These are phyloP conservation scores for Pseudocheirus occidentalis DNA, from an alignment of 2,797 vertebrate genomes.

Conservation along the genomic window DNA sequence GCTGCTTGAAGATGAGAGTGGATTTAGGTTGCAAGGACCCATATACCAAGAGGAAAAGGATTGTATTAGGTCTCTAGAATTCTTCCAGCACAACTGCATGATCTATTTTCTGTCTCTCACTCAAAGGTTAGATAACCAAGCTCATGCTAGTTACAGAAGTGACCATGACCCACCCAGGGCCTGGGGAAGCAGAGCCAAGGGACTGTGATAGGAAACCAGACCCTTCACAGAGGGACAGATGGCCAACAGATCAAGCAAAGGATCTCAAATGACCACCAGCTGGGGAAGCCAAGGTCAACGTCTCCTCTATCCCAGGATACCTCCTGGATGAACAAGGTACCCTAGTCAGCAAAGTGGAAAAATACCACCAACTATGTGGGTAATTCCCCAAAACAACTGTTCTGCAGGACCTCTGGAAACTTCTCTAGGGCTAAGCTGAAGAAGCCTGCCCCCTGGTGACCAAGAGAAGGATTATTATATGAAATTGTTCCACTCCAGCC, in stretches of 20 bases:
- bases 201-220: not conserved
- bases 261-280: not conserved
- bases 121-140: not conserved
- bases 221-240: not conserved
- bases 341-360: conserved; percentile 34
- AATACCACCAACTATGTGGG: not conserved
- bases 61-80: not conserved
- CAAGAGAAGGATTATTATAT: not conserved
- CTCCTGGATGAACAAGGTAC: conserved; percentile 1
- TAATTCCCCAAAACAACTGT: not conserved
- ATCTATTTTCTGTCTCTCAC: not conserved
- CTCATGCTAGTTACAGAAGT: not conserved
- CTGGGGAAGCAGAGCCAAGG: not conserved
- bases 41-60: not conserved
- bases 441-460: conserved; percentile 59
- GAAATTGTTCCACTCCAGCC: not conserved
- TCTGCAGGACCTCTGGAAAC: not conserved
- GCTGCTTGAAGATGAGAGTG: not conserved
- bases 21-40: not conserved
- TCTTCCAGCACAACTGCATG: not conserved
- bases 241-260: not conserved
- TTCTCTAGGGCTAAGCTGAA: not conserved
- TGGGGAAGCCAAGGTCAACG: not conserved
- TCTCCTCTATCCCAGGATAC: conserved; percentile 13
- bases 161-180: not conserved